Evolutionary conservation across 2,113 vertebrate genomes (phyloP).

Genomic region (Microtus richardsoni): DNA sequence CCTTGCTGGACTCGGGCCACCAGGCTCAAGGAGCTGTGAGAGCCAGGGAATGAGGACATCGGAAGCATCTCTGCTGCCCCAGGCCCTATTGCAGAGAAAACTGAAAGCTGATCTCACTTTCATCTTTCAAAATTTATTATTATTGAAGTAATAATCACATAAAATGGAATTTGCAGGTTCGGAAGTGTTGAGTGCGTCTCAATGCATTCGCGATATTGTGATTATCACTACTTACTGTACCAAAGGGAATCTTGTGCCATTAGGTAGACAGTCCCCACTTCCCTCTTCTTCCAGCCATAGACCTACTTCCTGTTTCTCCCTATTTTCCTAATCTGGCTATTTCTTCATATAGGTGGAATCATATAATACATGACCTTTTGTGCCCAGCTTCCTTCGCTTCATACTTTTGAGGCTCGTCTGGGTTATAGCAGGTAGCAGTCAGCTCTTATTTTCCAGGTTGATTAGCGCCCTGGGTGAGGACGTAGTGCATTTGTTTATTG

Average conservation of each 20-base stretch:
- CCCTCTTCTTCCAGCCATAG: too few relatives aligned
- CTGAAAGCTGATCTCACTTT: constrained; percentile 5
- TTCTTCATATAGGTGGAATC: constrained; percentile 27
- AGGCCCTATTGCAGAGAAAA: background rate
- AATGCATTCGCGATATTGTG: background rate
- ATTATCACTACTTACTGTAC: background rate
- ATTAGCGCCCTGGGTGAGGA: too few relatives aligned
- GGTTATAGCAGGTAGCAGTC: fast-evolving
- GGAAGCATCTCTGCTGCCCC: background rate
- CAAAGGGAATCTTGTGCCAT: background rate
- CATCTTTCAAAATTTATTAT: background rate
- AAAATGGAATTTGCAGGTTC: constrained; percentile 21
- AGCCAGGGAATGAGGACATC: background rate
- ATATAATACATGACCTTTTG: background rate
- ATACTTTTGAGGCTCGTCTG: background rate
- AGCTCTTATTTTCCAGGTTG: background rate
- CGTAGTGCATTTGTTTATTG: background rate
- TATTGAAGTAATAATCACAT: constrained; percentile 31
- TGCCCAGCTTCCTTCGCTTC: background rate
- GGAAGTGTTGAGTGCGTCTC: background rate
- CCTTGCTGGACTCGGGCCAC: background rate
- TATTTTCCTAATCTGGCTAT: background rate
- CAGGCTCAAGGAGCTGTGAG: background rate
- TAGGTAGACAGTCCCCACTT: background rate
- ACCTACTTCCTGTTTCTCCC: background rate